Evolutionary conservation across 2,797 vertebrate genomes (phyloP).

Genomic region (Tympanoctomys barrerae): DNA sequence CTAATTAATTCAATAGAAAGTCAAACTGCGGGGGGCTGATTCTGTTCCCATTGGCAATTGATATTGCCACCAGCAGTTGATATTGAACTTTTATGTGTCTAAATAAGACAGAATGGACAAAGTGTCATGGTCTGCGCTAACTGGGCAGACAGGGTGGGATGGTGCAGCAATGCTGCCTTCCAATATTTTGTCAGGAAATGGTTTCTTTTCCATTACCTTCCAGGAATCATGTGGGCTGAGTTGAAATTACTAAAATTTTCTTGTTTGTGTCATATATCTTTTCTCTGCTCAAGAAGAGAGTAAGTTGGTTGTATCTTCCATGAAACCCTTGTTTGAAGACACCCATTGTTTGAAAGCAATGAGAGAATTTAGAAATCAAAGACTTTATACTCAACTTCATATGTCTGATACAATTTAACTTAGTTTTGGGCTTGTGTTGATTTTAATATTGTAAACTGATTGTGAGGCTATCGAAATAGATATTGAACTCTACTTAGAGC

Average conservation of each 20-base stretch:
- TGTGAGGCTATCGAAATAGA: conserved; percentile 39
- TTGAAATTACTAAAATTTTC: neutral
- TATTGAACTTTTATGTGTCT: neutral
- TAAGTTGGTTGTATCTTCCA: conserved; percentile 22
- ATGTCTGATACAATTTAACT: conserved; percentile 13
- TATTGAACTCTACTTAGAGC: conserved; percentile 7
- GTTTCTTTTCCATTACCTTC: neutral
- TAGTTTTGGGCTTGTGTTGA: neutral
- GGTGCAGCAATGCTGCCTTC: neutral
- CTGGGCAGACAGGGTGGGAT: neutral
- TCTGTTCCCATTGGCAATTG: neutral
- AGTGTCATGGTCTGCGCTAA: neutral
- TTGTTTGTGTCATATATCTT: neutral
- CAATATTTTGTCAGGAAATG: neutral
- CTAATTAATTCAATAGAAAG: neutral
- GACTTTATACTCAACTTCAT: neutral
- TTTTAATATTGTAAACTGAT: neutral
- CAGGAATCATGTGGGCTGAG: neutral
- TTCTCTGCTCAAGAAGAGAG: conserved; percentile 27
- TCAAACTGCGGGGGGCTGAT: neutral
- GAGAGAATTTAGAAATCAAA: neutral
- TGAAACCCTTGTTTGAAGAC: conserved; percentile 5
- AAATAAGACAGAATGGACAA: neutral
- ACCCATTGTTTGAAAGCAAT: neutral
- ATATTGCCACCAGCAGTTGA: too few species aligned